Percentiles rank a stretch among this genome's conserved stretches.
These are phyloP conservation scores for Phrynosoma platyrhinos DNA, from an alignment of 2,113 vertebrate species.

Conservation along the genomic window DNA sequence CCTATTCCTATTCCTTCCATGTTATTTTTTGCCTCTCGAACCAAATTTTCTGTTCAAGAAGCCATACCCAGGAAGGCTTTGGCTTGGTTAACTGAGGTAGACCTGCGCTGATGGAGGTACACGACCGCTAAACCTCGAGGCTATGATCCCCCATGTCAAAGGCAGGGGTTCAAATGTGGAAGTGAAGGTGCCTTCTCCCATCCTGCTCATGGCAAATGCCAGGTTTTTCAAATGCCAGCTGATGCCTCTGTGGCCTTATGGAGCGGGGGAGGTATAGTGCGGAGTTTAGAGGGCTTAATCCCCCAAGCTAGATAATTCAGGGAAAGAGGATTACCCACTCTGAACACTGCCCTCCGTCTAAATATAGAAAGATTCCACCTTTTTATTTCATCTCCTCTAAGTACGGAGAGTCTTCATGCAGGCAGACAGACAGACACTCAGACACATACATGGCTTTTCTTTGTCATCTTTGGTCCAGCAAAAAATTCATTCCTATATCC, in stretches of 20 bases:
- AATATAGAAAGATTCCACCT: slow-evolving; percentile 85
- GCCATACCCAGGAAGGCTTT: no score
- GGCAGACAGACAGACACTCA: neutral
- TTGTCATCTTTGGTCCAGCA: neutral
- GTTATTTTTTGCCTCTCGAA: no score
- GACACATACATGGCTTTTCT: rapidly evolving
- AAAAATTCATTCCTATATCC: neutral
- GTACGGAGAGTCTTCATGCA: rapidly evolving
- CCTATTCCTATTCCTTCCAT: no score
- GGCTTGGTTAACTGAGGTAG: no score
- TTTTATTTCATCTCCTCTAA: slow-evolving; percentile 46
- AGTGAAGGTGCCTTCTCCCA: no score
- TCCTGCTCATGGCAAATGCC: neutral
- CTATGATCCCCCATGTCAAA: slow-evolving; percentile 33
- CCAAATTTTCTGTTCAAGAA: no score
- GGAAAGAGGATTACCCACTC: slow-evolving; percentile 96
- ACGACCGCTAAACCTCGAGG: neutral
- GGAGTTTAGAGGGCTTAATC: slow-evolving; percentile 89
- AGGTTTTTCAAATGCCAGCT: neutral
- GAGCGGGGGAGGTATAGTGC: slow-evolving; percentile 16
- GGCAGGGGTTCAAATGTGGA: no score
- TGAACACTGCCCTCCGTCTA: slow-evolving; percentile 83
- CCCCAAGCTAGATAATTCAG: slow-evolving; percentile 83
- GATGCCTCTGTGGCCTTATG: slow-evolving; percentile 6
- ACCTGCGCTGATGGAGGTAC: no score